Percentiles rank a stretch among this genome's conserved stretches.
These are phyloP conservation scores for Xestia ashworthii DNA, from an alignment of 2,888 invertebrate genomes.

Conservation along the genomic window DNA sequence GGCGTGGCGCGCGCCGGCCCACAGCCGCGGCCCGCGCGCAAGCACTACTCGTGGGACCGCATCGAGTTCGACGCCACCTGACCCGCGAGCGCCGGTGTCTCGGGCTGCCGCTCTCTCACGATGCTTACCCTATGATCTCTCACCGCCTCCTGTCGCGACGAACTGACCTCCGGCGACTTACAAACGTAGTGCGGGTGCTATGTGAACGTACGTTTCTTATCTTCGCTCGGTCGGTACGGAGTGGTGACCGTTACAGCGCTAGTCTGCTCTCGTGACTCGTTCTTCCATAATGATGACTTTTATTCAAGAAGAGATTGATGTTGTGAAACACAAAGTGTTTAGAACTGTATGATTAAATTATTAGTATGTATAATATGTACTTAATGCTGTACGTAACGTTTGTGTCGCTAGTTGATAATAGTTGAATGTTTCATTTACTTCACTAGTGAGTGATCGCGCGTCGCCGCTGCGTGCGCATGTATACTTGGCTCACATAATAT, in stretches of 20 bases:
- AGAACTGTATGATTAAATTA: slow-evolving; percentile 75
- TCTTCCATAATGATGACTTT: slow-evolving; percentile 83
- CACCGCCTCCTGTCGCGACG: slow-evolving; percentile 44
- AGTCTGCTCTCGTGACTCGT: slow-evolving; percentile 83
- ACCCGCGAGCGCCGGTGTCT: slow-evolving; percentile 71
- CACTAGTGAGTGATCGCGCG: slow-evolving; percentile 79
- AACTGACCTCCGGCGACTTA: slow-evolving; percentile 36
- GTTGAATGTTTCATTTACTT: slow-evolving; percentile 79
- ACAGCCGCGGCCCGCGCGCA: slow-evolving; percentile 92
- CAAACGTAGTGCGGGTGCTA: slow-evolving; percentile 41
- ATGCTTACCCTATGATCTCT: slow-evolving; percentile 75
- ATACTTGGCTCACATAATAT: slow-evolving; percentile 82
- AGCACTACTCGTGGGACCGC: slow-evolving; percentile 94
- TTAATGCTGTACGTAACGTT: slow-evolving; percentile 84
- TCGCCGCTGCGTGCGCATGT: slow-evolving; percentile 75
- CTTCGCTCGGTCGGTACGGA: slow-evolving; percentile 71
- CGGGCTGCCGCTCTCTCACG: slow-evolving; percentile 65
- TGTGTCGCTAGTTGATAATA: slow-evolving; percentile 87
- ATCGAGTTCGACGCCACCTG: slow-evolving; percentile 93
- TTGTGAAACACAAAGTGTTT: slow-evolving; percentile 86
- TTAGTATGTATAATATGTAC: slow-evolving; percentile 77
- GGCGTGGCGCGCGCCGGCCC: slow-evolving; percentile 92
- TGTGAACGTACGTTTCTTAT: slow-evolving; percentile 38
- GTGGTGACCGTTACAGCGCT: slow-evolving; percentile 76
- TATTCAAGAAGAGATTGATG: slow-evolving; percentile 73